Evolutionary conservation across 92 coral and sea anemone species (phyloP), one percentile per base, ranked within the genome.

Genomic region (Palythoa heliodiscus): DNA sequence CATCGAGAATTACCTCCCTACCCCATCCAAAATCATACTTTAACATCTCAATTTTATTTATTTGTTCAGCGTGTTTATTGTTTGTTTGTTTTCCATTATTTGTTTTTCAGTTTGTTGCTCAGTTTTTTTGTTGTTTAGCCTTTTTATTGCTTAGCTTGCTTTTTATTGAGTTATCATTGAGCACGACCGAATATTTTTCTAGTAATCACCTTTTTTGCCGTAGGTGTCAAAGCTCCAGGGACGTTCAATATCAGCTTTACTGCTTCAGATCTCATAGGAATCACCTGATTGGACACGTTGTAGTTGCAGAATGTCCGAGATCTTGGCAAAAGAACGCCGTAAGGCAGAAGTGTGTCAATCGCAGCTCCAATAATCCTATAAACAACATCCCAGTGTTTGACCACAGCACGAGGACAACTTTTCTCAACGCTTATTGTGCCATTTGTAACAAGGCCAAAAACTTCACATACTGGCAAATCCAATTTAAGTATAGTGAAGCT

Each of bases 401-500:
- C 54, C 58, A 53, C 64, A 58, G 11, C 81, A n/a, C 81, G 5
- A 35, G 11, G 17, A 25, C 15, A 11, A 76, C 81, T 6, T 76
- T 53, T 35, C 9, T 22, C 64, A 76, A 76, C 52, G 81, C 24
- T 25, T 76, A 76, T 52, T 76, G 81, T 24, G 81, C 81, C 3
- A 24, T 76, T 17, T 76, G 81, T 76, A 76, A 76, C 47, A 15
- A 19, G 16, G 81, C 66, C 23, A 53, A 16, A 19, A 53, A 76
- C 81, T 76, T 76, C n/a, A 76, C 81, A 15, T 76, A 76, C 58
- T 76, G 81, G 81, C 22, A 76, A 24, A 40, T 76, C 24, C 13
- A 76, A 7, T 25, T 76, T 76, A 23, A 5, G 6, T 5, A 53
- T n/a, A 15, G 3, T 24, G 13, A 8, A 7, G 3, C 2, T 23